phyloP scores from a whole-genome alignment of 1,140 invertebrate species.

The Neoseiulus cucumeris region DNA sequence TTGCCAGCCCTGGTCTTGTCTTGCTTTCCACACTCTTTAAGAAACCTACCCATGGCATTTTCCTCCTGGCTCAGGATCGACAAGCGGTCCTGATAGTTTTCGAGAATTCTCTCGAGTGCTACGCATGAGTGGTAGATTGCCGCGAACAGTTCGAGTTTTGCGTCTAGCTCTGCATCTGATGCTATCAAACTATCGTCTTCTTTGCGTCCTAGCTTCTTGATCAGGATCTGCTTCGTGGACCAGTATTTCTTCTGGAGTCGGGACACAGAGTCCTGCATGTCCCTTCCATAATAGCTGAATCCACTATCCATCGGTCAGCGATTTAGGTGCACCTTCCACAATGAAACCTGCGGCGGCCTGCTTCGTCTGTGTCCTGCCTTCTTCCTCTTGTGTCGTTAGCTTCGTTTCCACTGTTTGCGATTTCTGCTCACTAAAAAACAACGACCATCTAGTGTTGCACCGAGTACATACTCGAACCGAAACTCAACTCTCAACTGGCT shows the following conservation, averaged over 20 bases:
- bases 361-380: too few relatives aligned
- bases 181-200: slow-evolving; percentile 91
- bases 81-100: slow-evolving; percentile 78
- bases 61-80: slow-evolving; percentile 79
- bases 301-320: neutral
- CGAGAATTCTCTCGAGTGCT: slow-evolving; percentile 68
- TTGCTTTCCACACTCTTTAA: slow-evolving; percentile 79
- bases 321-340: neutral
- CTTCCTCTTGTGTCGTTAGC: too few relatives aligned
- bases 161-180: slow-evolving; percentile 86
- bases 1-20: slow-evolving; percentile 67
- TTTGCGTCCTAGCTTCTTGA: slow-evolving; percentile 83
- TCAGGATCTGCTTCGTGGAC: slow-evolving; percentile 88
- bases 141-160: slow-evolving; percentile 86
- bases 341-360: too few relatives aligned
- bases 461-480: too few relatives aligned
- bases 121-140: slow-evolving; percentile 80
- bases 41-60: slow-evolving; percentile 76
- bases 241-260: slow-evolving; percentile 46
- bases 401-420: too few relatives aligned
- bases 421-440: too few relatives aligned
- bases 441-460: too few relatives aligned
- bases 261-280: slow-evolving; percentile 10
- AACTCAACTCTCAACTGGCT: too few relatives aligned
- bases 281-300: slow-evolving; percentile 5